Base-by-base conservation (phyloP, 2,113 vertebrate genomes). In the Alexandromys fortis region DNA sequence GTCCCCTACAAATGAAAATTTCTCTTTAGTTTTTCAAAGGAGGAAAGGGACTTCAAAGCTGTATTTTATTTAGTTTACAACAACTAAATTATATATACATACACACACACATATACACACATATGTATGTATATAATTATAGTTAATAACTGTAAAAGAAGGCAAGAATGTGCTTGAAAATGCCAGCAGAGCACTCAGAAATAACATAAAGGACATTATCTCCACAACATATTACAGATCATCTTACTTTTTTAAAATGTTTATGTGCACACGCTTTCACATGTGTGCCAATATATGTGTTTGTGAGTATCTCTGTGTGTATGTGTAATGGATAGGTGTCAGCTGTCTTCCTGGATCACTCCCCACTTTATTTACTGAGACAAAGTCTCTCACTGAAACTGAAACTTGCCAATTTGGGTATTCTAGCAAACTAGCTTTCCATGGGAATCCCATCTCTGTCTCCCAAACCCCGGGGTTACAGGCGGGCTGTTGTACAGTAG, bases 131-230 rank as follows among this genome's bases (percentile, higher is more conserved):
- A 21, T 58, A 21, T 58, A 58, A 17, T 33, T 70, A 72, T 21
- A 72, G 7, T 72, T 38, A 72, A n/a, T 72, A 72, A 73, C 35
- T 38, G 7, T 73, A 73, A 65, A 5, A 21, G 49, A 16, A 65
- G 26, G 22, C 4, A 61, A 70, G 17, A 19, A 14, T 58, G 33
- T 24, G 0, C 73, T 83, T 52, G 52, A 65, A 88, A 67, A 28
- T 2, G 0, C 19, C 7, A 52, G 38, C 33, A 38, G 2, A 38
- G 8, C 12, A 67, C 30, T 24, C 0, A 19, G 17, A 21, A 8
- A n/a, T 0, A 45, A 65, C n/a, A 85, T 38, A 85, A 45, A 45
- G 35, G 30, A 9, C 38, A 63, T 42, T 85, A 42, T 45, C 81
- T 45, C 58, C 24, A 65, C n/a, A 85, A 42, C 30, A 19, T 19